Conservation (phyloP, 2,113 vertebrate species). For the Lepidothrix coronata region DNA sequence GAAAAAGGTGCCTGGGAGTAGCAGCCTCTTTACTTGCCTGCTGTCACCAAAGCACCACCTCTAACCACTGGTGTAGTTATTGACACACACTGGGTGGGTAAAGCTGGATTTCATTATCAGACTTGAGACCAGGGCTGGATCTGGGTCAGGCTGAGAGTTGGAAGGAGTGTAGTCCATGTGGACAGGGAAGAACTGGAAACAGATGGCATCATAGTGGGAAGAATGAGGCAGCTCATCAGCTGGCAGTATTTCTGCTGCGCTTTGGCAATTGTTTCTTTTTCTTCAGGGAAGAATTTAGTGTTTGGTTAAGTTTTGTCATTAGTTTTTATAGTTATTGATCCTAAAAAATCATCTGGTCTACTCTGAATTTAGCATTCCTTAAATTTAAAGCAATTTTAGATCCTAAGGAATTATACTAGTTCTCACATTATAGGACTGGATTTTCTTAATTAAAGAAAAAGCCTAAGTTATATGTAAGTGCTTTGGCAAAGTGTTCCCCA, state of each 20-base stretch:
- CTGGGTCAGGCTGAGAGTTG: not conserved
- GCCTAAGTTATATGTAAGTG: not conserved
- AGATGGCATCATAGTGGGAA: slow-evolving; percentile 18
- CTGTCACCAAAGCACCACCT: not conserved
- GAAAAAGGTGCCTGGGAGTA: not conserved
- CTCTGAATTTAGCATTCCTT: not conserved
- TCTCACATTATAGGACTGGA: not conserved
- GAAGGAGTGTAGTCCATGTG: not conserved
- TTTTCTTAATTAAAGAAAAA: not conserved
- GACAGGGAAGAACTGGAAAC: not conserved
- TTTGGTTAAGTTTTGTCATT: not conserved
- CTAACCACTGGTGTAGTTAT: not conserved
- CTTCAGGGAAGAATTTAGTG: not conserved
- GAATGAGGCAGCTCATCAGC: slow-evolving; percentile 1
- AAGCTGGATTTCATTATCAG: not conserved
- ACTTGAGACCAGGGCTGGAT: not conserved
- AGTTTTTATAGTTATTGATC: not conserved
- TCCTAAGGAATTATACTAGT: not conserved
- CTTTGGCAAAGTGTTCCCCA: not conserved
- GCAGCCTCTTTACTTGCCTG: not conserved
- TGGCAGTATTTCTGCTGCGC: not conserved
- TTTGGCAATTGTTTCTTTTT: slow-evolving; percentile 6
- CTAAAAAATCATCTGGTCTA: not conserved
- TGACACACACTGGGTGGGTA: not conserved
- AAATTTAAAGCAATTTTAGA: not conserved